These are phyloP conservation scores for Caenorhabditis becei DNA, from an alignment of 2,888 invertebrate species.

Conservation along the genomic window DNA sequence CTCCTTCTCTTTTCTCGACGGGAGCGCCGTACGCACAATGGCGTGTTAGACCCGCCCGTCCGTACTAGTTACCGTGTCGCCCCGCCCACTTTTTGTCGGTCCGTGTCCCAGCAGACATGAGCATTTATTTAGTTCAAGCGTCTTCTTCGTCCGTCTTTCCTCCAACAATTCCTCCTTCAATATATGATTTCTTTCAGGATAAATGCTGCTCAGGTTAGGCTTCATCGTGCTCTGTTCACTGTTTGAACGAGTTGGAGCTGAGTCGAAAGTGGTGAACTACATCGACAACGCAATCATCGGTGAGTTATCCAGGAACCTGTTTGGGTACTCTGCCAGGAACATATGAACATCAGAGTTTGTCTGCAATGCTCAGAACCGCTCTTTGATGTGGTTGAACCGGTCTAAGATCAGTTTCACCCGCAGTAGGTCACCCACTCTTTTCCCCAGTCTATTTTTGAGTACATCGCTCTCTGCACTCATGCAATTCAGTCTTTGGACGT, in stretches of 20 bases:
- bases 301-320: no score
- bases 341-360: no score
- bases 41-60: slow-evolving; percentile 14
- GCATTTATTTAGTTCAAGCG: slow-evolving; percentile 37
- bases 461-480: no score
- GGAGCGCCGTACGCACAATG: slow-evolving; percentile 18
- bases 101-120: slow-evolving; percentile 10
- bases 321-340: no score
- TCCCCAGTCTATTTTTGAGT: no score
- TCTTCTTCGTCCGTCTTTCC: not conserved
- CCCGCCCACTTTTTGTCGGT: slow-evolving; percentile 37
- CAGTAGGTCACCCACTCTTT: not conserved
- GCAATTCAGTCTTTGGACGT: not conserved
- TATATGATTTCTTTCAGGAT: not conserved
- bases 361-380: no score
- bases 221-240: slow-evolving; percentile 7
- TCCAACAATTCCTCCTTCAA: no score
- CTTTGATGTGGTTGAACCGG: no score
- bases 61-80: slow-evolving; percentile 53
- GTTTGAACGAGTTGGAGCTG: slow-evolving; percentile 2
- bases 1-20: slow-evolving; percentile 17
- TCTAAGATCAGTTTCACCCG: no score
- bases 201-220: slow-evolving; percentile 40
- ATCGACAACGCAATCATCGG: slow-evolving; percentile 70
- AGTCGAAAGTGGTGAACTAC: slow-evolving; percentile 55